Conservation (phyloP, 2,797 vertebrate species). For the Xenops minutus region DNA sequence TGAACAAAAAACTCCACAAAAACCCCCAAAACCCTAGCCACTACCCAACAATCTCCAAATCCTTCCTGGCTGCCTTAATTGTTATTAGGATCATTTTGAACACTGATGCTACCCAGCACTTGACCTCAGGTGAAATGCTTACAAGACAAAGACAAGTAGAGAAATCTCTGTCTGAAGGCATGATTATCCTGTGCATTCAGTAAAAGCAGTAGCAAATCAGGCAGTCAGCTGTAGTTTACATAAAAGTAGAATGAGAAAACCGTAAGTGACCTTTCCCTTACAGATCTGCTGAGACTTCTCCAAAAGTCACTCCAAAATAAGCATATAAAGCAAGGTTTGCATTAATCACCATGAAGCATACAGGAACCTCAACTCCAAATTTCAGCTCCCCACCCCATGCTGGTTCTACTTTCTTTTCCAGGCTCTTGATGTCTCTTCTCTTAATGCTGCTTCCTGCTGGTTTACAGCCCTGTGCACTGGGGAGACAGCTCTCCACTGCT, state of each 20-base stretch:
- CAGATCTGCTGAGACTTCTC: neutral
- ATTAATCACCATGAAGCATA: neutral
- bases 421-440: neutral
- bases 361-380: neutral
- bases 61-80: neutral
- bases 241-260: neutral
- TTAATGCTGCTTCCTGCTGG: neutral
- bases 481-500: neutral
- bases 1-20: neutral
- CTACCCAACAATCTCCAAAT: neutral
- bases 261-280: neutral
- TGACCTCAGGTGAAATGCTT: neutral
- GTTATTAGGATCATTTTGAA: neutral
- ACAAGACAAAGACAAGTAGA: neutral
- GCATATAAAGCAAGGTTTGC: neutral
- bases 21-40: neutral
- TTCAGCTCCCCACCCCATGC: neutral
- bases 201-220: neutral
- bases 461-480: neutral
- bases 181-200: neutral
- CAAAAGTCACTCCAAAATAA: neutral
- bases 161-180: neutral
- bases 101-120: neutral
- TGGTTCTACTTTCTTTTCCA: constrained; percentile 23
- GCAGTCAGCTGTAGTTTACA: neutral